Percentiles rank a stretch among this genome's conserved stretches.
Conservation (phyloP, 2,888 invertebrate species). For the Falcaria lacertinaria region DNA sequence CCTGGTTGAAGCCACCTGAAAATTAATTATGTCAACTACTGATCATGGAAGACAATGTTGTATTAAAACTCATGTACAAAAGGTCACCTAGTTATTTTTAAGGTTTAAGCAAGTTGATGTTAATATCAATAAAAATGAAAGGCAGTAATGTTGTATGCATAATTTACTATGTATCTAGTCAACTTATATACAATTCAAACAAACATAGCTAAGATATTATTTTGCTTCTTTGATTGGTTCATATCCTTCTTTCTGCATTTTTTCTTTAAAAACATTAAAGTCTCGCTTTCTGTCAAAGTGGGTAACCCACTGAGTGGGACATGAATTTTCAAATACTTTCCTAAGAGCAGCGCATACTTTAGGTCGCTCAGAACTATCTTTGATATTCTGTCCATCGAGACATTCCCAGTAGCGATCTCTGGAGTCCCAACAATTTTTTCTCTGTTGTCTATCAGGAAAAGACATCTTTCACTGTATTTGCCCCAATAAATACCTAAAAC, state of each 20-base stretch:
- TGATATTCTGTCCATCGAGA: conserved; percentile 84
- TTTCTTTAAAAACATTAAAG: conserved; percentile 92
- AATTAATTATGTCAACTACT: conserved; percentile 10
- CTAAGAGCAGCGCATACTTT: conserved; percentile 84
- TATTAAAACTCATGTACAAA: neutral
- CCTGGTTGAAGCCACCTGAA: conserved; percentile 23
- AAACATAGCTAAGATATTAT: conserved; percentile 33
- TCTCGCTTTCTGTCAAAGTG: conserved; percentile 95
- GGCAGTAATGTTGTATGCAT: conserved; percentile 38
- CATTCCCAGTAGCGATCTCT: conserved; percentile 95
- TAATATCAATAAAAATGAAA: conserved; percentile 37
- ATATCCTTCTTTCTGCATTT: conserved; percentile 91
- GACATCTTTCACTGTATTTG: conserved; percentile 80
- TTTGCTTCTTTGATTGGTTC: conserved; percentile 84
- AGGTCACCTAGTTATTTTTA: too few relatives aligned
- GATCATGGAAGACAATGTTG: conserved; percentile 3
- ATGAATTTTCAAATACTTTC: conserved; percentile 86
- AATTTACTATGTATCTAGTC: conserved; percentile 62
- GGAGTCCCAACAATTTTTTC: conserved; percentile 90
- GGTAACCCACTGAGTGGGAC: conserved; percentile 93
- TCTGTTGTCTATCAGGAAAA: conserved; percentile 88
- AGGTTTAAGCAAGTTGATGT: too few relatives aligned
- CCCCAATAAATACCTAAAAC: conserved; percentile 56
- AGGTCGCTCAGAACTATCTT: conserved; percentile 75
- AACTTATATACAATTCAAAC: conserved; percentile 53